Base-by-base conservation (phyloP, 2,888 invertebrate species). In the Standfussiana lucernea region DNA sequence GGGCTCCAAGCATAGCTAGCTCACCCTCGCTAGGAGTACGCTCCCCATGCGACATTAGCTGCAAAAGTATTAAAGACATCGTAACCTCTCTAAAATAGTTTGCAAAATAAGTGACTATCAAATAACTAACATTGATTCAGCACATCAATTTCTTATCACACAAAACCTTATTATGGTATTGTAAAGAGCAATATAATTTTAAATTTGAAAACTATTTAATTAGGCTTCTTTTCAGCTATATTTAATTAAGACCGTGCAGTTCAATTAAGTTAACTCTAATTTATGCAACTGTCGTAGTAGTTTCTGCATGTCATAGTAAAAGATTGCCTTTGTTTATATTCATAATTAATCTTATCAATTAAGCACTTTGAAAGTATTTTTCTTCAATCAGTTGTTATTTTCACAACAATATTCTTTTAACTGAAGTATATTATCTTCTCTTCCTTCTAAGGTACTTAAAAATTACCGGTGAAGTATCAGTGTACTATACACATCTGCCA, bases 21-120 rank as follows among this genome's bases (percentile, higher is more conserved):
- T 96, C 96, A n/a, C 90, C 94, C 83, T 96, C 95, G 82, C 97
- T 97, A 3, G 98, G 98, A 67, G 98, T 97, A 70, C 98, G 96
- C 90, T 98, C 98, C 0, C 98, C 98, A 92, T 98, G 98, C 11
- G 98, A 97, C 96, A 97, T 98, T 42, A 98, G 89, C 97, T 98
- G 91, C 10, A 91, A 85, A 69, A 8, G 6, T 21, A 50, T 66
- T 3, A 2, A 37, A 32, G 11, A 10, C 21, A 61, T 40, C 40
- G 5, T 32, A 21, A 5, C 70, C 28, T 72, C 13, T 21, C 35
- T 47, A 5, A 28, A 71, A 70, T 28, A 24, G 0, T 24, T 10
- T 6, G 2, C 7, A 50, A 28, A 32, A 71, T 28, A 50, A 71
- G 15, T 24, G 28, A 18, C 24, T n/a, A 61, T 72, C 45, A 8